Conservation (phyloP, 2,797 vertebrate genomes). For the Eidolon dupreanum region DNA sequence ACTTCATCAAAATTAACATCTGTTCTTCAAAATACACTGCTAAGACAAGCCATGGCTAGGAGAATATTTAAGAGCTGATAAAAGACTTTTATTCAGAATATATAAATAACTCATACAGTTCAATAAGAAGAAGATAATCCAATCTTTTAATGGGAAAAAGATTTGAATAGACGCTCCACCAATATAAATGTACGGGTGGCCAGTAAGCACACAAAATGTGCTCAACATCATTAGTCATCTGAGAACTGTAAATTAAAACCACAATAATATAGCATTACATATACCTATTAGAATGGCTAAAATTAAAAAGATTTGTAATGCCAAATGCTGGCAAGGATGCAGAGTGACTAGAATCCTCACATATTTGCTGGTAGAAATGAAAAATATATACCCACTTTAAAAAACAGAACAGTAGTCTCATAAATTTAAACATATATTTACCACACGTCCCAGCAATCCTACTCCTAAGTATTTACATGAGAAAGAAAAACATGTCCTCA, state of each 20-base stretch:
- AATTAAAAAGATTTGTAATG: conserved; percentile 6
- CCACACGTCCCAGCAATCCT: neutral
- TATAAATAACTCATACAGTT: neutral
- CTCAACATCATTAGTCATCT: conserved; percentile 1
- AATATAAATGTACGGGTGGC: neutral
- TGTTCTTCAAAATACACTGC: neutral
- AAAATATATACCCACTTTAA: conserved; percentile 21
- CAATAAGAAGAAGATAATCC: neutral
- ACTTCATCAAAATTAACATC: conserved; percentile 16
- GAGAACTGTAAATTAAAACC: conserved; percentile 6
- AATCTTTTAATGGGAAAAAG: neutral
- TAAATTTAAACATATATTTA: neutral
- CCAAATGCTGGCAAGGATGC: neutral
- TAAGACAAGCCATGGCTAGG: neutral
- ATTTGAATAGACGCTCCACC: neutral
- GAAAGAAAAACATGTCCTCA: conserved; percentile 1
- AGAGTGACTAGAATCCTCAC: neutral
- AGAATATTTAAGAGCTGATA: neutral
- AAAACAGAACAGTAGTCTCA: neutral
- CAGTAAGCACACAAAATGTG: neutral
- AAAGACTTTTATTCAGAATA: neutral
- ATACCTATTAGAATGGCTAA: neutral
- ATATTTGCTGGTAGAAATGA: neutral
- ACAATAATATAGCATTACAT: neutral
- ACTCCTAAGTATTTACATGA: neutral